A percentile compares a stretch with the other conserved stretches of the same genome.
These are phyloP conservation scores for Gnathonemus echidnorhynchus DNA, from an alignment of 2,113 vertebrate genomes.

Conservation along the genomic window DNA sequence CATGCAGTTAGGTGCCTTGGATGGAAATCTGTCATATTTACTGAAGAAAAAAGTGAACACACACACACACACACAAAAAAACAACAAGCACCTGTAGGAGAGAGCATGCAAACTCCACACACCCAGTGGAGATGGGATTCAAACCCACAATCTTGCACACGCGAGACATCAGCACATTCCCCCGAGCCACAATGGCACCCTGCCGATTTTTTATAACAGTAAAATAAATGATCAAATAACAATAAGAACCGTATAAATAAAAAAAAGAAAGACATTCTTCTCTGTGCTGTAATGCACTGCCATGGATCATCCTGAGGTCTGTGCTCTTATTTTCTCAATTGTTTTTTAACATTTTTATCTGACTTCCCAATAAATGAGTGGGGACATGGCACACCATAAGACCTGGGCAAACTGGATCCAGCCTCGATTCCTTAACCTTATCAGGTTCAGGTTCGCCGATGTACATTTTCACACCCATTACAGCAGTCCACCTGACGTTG, in stretches of 20 bases:
- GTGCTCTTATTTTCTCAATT: background rate
- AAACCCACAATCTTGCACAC: background rate
- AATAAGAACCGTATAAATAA: background rate
- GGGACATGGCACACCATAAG: background rate
- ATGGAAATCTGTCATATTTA: background rate
- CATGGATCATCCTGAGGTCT: background rate
- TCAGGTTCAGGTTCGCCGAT: background rate
- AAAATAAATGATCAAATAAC: background rate
- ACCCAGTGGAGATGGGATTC: background rate
- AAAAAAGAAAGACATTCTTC: background rate
- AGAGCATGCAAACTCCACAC: background rate
- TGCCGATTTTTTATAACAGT: fast-evolving
- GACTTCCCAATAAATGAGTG: background rate
- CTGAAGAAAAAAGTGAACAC: background rate
- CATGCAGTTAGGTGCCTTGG: background rate
- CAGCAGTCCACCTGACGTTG: background rate
- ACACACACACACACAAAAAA: background rate
- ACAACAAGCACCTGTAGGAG: background rate
- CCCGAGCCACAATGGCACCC: background rate
- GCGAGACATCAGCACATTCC: background rate
- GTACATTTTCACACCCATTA: background rate
- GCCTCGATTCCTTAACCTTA: background rate
- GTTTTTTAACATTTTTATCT: background rate
- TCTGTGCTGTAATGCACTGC: background rate
- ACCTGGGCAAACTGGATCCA: background rate